phyloP scores from a whole-genome alignment of 2,113 vertebrate species.

The Corapipo altera region DNA sequence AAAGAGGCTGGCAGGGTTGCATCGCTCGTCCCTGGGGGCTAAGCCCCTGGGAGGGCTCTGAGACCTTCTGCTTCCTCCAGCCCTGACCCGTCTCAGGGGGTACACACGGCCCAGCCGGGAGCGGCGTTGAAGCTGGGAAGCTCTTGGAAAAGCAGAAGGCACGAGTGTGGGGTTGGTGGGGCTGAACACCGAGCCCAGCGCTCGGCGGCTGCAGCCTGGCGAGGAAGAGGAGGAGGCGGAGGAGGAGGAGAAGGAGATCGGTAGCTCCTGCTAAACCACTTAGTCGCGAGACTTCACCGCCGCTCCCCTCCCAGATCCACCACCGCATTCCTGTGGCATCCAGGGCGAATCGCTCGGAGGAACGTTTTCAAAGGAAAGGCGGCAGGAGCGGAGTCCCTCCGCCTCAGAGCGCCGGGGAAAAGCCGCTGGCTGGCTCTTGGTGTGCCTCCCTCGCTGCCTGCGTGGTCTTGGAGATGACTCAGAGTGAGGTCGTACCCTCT shows the following conservation, averaged over 20 bases:
- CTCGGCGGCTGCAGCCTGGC: rapidly evolving
- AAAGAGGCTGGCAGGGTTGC: neutral
- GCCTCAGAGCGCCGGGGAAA: rapidly evolving
- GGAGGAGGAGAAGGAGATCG: neutral
- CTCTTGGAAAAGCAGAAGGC: neutral
- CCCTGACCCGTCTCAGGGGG: neutral
- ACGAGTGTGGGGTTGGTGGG: neutral
- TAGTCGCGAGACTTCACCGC: neutral
- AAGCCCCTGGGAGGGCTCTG: neutral
- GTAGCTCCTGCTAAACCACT: constrained; percentile 18
- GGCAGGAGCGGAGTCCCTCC: neutral
- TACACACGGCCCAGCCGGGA: rapidly evolving
- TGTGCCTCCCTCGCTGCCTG: neutral
- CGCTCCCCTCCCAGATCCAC: neutral
- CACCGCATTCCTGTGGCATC: constrained; percentile 13
- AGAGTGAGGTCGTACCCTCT: neutral
- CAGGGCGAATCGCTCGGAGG: neutral
- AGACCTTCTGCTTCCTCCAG: neutral
- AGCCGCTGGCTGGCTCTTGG: neutral
- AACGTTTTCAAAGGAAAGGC: neutral
- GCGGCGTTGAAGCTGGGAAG: neutral
- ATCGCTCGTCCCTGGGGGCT: neutral
- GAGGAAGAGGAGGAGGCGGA: neutral
- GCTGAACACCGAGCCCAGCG: neutral
- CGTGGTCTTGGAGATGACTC: neutral